phyloP scores from a whole-genome alignment of 1,140 invertebrate species.

The Polyergus mexicanus region DNA sequence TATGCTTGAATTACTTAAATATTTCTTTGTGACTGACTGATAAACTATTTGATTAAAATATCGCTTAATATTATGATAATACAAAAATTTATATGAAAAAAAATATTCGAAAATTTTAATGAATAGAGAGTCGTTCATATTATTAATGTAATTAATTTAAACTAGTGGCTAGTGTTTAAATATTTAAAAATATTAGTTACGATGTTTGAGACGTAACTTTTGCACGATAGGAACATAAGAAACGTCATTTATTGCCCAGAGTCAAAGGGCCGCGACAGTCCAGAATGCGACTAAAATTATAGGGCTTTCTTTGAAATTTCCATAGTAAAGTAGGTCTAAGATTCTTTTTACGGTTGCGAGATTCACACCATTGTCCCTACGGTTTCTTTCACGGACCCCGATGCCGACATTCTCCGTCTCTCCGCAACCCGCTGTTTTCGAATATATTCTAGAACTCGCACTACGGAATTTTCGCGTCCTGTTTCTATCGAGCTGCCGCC shows the following conservation, averaged over 20 bases:
- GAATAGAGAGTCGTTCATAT: not conserved
- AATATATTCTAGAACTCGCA: conserved; percentile 71
- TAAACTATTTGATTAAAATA: not conserved
- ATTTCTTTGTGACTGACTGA: not conserved
- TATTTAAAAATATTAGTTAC: not conserved
- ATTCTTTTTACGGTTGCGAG: conserved; percentile 33
- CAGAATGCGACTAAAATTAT: conserved; percentile 38
- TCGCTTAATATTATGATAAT: not conserved
- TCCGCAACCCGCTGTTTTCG: conserved; percentile 47
- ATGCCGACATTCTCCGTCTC: not conserved
- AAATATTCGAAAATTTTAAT: not conserved
- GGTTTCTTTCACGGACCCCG: not conserved
- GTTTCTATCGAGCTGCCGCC: conserved; percentile 33
- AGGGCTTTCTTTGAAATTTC: conserved; percentile 8
- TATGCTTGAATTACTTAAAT: not conserved
- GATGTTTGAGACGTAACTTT: conserved; percentile 26
- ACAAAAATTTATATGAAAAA: not conserved
- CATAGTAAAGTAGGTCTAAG: conserved; percentile 26
- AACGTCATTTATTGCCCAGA: not conserved
- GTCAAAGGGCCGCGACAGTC: conserved; percentile 23
- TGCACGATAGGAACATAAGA: not conserved
- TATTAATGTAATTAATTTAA: not conserved
- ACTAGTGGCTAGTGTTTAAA: not conserved
- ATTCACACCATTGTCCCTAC: conserved; percentile 40
- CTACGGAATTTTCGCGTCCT: conserved; percentile 69